Evolutionary conservation across 2,113 vertebrate genomes (phyloP).

Genomic region (Carassius gibelio): DNA sequence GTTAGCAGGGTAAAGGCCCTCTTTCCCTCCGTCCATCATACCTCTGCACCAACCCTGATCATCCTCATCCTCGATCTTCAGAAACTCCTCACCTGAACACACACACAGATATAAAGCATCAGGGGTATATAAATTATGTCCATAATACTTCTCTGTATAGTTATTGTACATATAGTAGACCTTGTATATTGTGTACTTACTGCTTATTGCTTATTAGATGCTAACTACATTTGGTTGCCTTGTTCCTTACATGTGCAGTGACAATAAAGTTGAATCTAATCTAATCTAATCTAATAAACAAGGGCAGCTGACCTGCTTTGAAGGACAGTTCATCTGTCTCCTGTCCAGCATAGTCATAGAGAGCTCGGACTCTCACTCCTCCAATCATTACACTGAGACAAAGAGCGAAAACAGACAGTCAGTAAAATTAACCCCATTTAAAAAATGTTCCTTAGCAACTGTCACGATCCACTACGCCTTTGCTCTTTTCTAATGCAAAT

Average conservation of each 20-base stretch:
- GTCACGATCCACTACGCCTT: neutral
- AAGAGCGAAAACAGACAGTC: neutral
- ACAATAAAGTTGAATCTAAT: too few relatives aligned
- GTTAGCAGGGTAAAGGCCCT: conserved; percentile 84
- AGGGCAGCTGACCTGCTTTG: conserved; percentile 70
- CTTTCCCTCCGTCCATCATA: conserved; percentile 76
- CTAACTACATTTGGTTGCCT: too few relatives aligned
- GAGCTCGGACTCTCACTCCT: conserved; percentile 73
- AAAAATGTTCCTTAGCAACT: neutral
- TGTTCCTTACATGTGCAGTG: too few relatives aligned
- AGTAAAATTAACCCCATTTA: neutral
- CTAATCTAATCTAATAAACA: too few relatives aligned
- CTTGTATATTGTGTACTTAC: too few relatives aligned
- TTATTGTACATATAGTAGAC: too few relatives aligned
- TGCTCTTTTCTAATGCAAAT: neutral
- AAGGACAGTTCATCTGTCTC: conserved; percentile 79
- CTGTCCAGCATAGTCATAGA: conserved; percentile 78
- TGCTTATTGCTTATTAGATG: too few relatives aligned
- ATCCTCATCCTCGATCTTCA: conserved; percentile 84
- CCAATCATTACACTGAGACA: conserved; percentile 68
- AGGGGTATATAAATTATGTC: too few relatives aligned
- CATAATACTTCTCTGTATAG: too few relatives aligned
- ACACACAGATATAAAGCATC: conserved; percentile 3
- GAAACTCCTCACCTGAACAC: conserved; percentile 79
- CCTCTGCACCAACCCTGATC: conserved; percentile 86